These are phyloP conservation scores for Catharus ustulatus DNA, from an alignment of 2,797 vertebrate genomes.

Conservation along the genomic window DNA sequence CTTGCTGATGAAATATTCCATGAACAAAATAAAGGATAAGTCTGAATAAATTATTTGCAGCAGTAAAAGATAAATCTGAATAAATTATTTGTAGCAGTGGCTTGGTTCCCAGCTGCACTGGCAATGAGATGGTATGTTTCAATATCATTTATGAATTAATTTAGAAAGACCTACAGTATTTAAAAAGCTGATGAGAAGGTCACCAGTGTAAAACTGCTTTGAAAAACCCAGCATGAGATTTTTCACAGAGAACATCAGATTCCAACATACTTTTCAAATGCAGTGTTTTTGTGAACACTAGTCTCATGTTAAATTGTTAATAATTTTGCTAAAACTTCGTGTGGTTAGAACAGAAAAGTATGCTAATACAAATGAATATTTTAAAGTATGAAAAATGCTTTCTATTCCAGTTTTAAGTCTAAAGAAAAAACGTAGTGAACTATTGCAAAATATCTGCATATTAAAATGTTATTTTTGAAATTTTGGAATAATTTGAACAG, in stretches of 20 bases:
- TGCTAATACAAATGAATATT: neutral
- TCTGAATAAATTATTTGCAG: constrained; percentile 28
- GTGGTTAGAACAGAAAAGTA: neutral
- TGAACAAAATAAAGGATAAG: neutral
- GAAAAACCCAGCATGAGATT: neutral
- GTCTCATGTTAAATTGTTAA: neutral
- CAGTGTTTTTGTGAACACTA: neutral
- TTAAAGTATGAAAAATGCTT: neutral
- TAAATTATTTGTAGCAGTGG: constrained; percentile 6
- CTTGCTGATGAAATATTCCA: neutral
- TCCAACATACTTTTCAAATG: neutral
- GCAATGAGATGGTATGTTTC: neutral
- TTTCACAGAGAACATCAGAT: neutral
- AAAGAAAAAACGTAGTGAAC: neutral
- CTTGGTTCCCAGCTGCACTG: constrained; percentile 12
- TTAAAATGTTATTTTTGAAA: neutral
- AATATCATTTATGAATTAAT: neutral
- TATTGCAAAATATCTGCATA: neutral
- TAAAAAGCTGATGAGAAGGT: constrained; percentile 3
- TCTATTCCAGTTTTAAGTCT: neutral
- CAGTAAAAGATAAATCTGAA: neutral
- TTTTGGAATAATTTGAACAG: neutral
- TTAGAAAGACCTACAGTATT: neutral
- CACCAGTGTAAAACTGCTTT: neutral
- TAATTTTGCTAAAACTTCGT: constrained; percentile 6